Conservation (phyloP, 64 coral and sea anemone species). For the Stichodactyla mertensii region DNA sequence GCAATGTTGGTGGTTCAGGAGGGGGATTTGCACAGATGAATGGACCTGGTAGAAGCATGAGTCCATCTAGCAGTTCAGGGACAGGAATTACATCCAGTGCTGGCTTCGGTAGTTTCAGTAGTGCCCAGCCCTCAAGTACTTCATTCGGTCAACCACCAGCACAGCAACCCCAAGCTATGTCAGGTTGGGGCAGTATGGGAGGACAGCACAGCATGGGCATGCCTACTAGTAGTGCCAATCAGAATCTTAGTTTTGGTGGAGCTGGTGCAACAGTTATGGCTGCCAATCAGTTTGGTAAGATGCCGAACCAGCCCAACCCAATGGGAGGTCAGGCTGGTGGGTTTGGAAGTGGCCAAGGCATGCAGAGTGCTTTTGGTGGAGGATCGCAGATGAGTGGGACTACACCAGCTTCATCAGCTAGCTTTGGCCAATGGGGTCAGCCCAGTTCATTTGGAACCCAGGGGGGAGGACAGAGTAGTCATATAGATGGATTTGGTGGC, state of each 20-base stretch:
- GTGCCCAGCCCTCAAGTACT: slow-evolving; percentile 9
- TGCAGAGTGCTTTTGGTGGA: slow-evolving; percentile 41
- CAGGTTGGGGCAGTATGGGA: slow-evolving; percentile 60
- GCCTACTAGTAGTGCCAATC: slow-evolving; percentile 31
- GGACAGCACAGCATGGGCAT: slow-evolving; percentile 46
- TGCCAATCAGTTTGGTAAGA: slow-evolving; percentile 85
- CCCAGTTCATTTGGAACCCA: slow-evolving; percentile 5
- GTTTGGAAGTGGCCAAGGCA: slow-evolving; percentile 49
- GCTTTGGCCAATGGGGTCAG: slow-evolving; percentile 16
- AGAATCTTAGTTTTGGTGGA: slow-evolving; percentile 87
- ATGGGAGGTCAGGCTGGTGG: slow-evolving; percentile 52
- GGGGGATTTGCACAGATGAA: slow-evolving; percentile 64
- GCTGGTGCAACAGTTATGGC: slow-evolving; percentile 90
- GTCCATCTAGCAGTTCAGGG: slow-evolving; percentile 46
- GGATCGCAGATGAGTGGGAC: background rate
- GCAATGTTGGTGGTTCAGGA: slow-evolving; percentile 44
- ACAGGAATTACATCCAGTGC: slow-evolving; percentile 14
- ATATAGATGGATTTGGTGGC: background rate
- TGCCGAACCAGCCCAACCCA: slow-evolving; percentile 49
- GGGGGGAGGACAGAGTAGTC: background rate
- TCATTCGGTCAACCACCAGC: slow-evolving; percentile 26
- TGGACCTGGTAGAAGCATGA: slow-evolving; percentile 63
- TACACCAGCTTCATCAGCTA: background rate
- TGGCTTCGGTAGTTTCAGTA: slow-evolving; percentile 64
- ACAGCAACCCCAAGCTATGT: slow-evolving; percentile 39